Conservation (phyloP, 1,140 invertebrate species). For the Lucilia sericata region DNA sequence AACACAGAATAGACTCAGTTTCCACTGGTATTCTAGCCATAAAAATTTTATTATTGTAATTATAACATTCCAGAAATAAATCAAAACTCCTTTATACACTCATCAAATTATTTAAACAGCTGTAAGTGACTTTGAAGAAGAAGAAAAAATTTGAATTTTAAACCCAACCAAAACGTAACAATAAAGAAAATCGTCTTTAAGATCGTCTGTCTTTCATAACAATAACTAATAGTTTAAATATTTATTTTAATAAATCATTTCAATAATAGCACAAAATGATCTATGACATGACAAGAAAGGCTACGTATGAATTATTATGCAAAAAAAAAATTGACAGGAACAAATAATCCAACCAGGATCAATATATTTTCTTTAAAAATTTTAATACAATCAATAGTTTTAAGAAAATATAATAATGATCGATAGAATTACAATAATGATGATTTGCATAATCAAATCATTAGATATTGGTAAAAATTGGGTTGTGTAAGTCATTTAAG, state of each 20-base stretch:
- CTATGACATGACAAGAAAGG: neutral
- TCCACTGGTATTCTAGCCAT: too few species aligned
- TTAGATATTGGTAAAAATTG: slow-evolving; percentile 1
- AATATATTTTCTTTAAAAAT: neutral
- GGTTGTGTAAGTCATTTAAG: neutral
- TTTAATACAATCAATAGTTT: neutral
- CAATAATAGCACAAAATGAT: slow-evolving; percentile 15
- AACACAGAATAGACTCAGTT: too few species aligned
- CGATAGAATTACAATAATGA: neutral
- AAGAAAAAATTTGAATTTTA: too few species aligned
- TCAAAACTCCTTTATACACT: too few species aligned
- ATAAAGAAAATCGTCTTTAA: too few species aligned
- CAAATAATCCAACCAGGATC: slow-evolving; percentile 33
- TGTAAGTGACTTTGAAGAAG: too few species aligned
- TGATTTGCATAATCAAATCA: slow-evolving; percentile 38
- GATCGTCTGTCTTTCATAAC: neutral
- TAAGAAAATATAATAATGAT: slow-evolving; percentile 1
- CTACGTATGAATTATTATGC: neutral
- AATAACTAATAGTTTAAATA: slow-evolving; percentile 24
- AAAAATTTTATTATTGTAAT: too few species aligned
- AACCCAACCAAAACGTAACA: too few species aligned
- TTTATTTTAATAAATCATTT: slow-evolving; percentile 36
- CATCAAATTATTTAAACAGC: too few species aligned
- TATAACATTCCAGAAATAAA: too few species aligned
- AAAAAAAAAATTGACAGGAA: slow-evolving; percentile 16